Conservation (phyloP, 2,888 invertebrate species). For the Mimachlamys varia region DNA sequence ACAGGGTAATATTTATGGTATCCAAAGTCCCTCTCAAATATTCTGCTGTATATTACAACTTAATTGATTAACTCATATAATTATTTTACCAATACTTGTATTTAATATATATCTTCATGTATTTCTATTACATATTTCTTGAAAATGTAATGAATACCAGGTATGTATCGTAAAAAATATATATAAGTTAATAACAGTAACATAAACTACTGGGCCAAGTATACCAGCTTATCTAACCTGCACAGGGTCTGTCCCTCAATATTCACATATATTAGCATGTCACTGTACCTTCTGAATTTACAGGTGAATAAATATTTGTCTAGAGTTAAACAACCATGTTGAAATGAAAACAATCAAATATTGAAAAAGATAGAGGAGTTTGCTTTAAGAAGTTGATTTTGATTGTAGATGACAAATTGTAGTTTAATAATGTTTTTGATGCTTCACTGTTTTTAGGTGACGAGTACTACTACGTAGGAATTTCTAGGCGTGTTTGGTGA, state of each 20-base stretch:
- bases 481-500: background rate
- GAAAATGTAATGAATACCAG: background rate
- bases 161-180: background rate
- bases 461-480: background rate
- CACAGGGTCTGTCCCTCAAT: background rate
- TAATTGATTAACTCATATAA: background rate
- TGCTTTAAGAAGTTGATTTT: background rate
- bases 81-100: background rate
- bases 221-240: background rate
- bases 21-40: background rate
- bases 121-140: background rate
- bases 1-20: background rate
- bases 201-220: background rate
- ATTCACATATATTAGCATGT: background rate
- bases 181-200: too few species aligned
- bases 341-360: background rate
- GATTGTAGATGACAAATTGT: background rate
- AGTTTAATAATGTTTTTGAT: background rate
- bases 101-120: background rate
- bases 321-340: background rate
- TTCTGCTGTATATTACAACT: background rate
- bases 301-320: background rate
- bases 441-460: background rate
- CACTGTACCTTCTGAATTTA: background rate
- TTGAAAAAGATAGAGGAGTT: background rate